These are phyloP conservation scores for Cheilosia vernalis DNA, from an alignment of 2,888 invertebrate genomes.

Conservation along the genomic window DNA sequence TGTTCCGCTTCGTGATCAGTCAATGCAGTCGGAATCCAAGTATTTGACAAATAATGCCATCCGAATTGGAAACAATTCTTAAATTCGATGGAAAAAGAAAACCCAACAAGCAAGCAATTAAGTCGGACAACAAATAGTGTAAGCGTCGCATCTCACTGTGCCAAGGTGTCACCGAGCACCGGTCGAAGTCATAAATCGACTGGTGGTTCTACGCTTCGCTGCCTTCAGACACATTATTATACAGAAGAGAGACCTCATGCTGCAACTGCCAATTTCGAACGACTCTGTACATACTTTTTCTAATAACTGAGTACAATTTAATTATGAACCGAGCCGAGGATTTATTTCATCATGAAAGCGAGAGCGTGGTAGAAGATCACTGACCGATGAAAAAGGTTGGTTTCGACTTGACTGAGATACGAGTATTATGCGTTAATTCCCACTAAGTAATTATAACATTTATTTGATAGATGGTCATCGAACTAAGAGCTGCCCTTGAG, in stretches of 20 bases:
- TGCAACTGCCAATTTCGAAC: neutral
- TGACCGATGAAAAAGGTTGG: neutral
- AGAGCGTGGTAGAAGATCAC: neutral
- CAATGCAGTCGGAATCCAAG: neutral
- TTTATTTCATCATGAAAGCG: neutral
- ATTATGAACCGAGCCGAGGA: neutral
- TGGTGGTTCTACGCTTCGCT: neutral
- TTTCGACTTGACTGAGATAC: too few relatives aligned
- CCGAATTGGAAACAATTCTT: neutral
- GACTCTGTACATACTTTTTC: neutral
- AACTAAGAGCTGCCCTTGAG: neutral
- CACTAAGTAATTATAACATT: neutral
- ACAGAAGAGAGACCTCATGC: neutral
- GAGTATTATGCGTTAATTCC: neutral
- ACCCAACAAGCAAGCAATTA: neutral
- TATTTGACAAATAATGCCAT: neutral
- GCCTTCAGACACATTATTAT: neutral
- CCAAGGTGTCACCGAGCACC: conserved; percentile 10
- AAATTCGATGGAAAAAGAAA: neutral
- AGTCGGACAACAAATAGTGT: neutral
- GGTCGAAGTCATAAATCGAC: neutral
- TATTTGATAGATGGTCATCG: conserved; percentile 2
- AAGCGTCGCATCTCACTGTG: conserved; percentile 2
- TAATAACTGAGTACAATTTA: neutral
- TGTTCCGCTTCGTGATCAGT: neutral